These are phyloP conservation scores for Tapera naevia DNA, from an alignment of 2,797 vertebrate species.

Conservation along the genomic window DNA sequence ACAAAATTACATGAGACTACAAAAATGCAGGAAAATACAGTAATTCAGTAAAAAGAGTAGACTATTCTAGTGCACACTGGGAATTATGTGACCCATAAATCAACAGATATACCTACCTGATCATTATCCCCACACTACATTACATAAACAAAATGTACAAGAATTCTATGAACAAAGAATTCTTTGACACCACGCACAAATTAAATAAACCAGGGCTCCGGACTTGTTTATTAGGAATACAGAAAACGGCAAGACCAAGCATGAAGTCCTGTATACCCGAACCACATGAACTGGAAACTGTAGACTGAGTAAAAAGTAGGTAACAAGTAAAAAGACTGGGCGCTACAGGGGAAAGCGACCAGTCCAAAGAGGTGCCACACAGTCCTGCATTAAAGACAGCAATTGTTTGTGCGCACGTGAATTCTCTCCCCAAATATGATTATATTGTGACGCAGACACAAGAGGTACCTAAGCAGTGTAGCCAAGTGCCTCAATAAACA, in stretches of 20 bases:
- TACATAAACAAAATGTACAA: background rate
- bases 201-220: background rate
- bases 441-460: background rate
- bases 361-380: background rate
- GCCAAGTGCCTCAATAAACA: background rate
- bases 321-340: background rate
- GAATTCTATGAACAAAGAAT: background rate
- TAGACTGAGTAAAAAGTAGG: too few relatives aligned
- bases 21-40: background rate
- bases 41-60: background rate
- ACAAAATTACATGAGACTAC: background rate
- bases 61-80: background rate
- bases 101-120: background rate
- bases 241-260: background rate
- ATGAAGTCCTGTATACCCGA: background rate
- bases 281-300: background rate
- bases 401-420: rapidly evolving
- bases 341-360: background rate
- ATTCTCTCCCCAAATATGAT: background rate
- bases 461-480: background rate
- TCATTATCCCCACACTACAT: background rate
- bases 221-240: background rate
- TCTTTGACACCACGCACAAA: background rate
- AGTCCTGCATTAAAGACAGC: background rate
- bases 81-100: background rate